These are phyloP conservation scores for Phaedon cochleariae DNA, from an alignment of 2,888 invertebrate species.

Conservation along the genomic window DNA sequence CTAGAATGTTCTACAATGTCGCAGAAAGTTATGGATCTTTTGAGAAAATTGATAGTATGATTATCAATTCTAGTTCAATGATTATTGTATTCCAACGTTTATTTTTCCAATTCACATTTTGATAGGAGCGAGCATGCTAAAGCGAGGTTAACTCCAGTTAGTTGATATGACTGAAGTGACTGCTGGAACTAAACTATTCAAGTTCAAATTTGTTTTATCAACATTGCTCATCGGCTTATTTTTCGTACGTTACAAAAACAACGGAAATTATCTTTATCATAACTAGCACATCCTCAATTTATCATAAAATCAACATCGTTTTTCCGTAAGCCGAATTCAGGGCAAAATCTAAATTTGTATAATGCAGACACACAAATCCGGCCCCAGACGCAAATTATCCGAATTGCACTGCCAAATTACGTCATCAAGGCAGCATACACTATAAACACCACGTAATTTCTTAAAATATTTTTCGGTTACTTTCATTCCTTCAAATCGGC, in stretches of 20 bases:
- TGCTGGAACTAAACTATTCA: too few relatives aligned
- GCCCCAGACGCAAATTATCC: not conserved
- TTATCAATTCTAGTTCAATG: too few relatives aligned
- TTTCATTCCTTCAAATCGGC: constrained; percentile 17
- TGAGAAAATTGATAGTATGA: too few relatives aligned
- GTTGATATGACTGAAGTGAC: too few relatives aligned
- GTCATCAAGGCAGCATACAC: constrained; percentile 30
- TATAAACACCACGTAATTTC: constrained; percentile 32
- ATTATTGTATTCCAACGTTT: too few relatives aligned
- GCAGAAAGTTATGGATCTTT: too few relatives aligned
- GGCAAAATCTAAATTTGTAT: not conserved
- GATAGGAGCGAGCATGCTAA: too few relatives aligned
- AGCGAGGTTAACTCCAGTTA: too few relatives aligned
- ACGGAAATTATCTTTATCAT: not conserved
- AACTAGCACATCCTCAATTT: not conserved
- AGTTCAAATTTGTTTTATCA: too few relatives aligned
- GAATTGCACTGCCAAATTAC: constrained; percentile 25
- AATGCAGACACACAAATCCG: not conserved
- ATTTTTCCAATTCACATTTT: too few relatives aligned
- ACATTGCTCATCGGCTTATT: too few relatives aligned
- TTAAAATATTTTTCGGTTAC: constrained; percentile 37
- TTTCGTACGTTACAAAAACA: not conserved
- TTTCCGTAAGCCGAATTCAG: not conserved
- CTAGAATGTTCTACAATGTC: too few relatives aligned
- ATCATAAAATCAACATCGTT: not conserved